A percentile compares a stretch with the other conserved stretches of the same genome.
phyloP scores from a whole-genome alignment of 2,797 vertebrate genomes.

The Tokudaia muenninki region DNA sequence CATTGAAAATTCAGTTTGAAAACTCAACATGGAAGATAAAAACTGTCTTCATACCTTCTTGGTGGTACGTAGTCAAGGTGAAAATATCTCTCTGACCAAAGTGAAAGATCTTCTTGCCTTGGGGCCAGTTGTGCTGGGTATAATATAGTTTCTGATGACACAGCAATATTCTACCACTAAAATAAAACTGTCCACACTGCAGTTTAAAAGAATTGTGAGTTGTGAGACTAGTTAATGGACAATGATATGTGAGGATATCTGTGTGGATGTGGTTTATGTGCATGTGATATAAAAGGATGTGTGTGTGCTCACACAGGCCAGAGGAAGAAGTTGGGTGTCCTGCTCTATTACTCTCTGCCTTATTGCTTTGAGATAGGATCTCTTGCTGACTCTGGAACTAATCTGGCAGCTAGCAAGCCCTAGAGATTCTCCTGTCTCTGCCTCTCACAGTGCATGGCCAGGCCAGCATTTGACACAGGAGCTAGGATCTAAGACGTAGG shows the following conservation, averaged over 20 bases:
- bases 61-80: background rate
- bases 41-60: background rate
- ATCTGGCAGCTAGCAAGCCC: background rate
- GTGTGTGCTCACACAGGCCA: background rate
- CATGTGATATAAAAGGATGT: background rate
- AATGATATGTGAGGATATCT: background rate
- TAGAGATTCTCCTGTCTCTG: background rate
- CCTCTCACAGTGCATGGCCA: background rate
- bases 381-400: background rate
- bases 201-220: background rate
- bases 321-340: background rate
- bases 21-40: background rate
- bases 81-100: background rate
- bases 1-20: slow-evolving; percentile 1
- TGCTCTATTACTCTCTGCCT: background rate
- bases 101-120: background rate
- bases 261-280: background rate
- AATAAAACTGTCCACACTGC: background rate
- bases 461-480: background rate
- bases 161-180: background rate
- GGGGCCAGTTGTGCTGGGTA: background rate
- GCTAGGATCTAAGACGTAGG: background rate
- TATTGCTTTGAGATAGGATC: background rate
- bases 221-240: background rate
- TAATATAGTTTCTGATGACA: background rate